These are phyloP conservation scores for Esox lucius DNA, from an alignment of 2,797 vertebrate species.

Conservation along the genomic window DNA sequence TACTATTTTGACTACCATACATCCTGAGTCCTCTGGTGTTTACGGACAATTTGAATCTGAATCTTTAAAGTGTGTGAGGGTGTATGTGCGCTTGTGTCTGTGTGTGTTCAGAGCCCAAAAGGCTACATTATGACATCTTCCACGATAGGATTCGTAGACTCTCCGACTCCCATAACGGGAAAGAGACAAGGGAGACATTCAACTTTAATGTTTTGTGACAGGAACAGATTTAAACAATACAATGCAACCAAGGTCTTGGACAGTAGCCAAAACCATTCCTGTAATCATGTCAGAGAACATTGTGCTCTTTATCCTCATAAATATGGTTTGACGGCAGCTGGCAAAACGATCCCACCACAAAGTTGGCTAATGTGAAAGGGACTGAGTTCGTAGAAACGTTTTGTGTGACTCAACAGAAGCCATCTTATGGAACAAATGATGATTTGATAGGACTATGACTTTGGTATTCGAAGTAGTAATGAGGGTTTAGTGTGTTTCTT, in stretches of 20 bases:
- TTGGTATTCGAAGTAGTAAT: too few species aligned
- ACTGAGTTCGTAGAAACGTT: background rate
- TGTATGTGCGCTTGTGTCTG: background rate
- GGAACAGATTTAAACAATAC: background rate
- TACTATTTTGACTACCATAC: too few species aligned
- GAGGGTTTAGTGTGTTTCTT: constrained; percentile 43
- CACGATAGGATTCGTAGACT: background rate
- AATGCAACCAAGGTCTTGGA: background rate
- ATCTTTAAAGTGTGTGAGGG: background rate
- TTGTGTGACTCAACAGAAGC: background rate
- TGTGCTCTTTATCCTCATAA: constrained; percentile 1
- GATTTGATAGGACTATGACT: background rate
- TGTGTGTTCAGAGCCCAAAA: background rate
- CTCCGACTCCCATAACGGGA: background rate
- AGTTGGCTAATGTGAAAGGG: background rate
- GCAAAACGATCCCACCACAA: background rate
- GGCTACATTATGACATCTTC: background rate
- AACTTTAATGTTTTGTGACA: background rate
- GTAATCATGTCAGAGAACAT: constrained; percentile 2
- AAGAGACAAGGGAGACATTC: background rate
- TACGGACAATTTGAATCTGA: too few species aligned
- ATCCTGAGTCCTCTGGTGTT: too few species aligned
- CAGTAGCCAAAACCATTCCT: background rate
- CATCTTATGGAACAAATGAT: background rate
- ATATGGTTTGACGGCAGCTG: background rate